Evolutionary conservation across 2,797 vertebrate species (phyloP).

Genomic region (Urocyon cinereoargenteus): DNA sequence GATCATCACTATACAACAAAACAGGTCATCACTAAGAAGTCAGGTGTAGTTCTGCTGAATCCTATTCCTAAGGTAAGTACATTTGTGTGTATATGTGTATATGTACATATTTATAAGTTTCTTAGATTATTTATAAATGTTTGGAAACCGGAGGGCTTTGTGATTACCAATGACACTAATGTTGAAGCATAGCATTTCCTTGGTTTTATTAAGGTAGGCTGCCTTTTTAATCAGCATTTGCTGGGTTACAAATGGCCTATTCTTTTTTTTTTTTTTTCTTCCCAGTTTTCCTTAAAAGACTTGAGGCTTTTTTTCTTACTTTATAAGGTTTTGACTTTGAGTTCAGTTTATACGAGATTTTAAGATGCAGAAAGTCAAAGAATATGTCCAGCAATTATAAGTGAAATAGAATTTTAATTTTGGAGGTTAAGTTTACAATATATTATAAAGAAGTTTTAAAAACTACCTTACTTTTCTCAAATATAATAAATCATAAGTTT

Average conservation of each 20-base stretch:
- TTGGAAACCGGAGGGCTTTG: conserved; percentile 21
- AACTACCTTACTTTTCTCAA: neutral
- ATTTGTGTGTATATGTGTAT: neutral
- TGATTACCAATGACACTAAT: neutral
- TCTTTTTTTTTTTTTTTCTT: neutral
- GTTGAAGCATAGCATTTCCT: neutral
- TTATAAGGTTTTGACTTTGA: conserved; percentile 38
- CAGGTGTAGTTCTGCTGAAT: conserved; percentile 95
- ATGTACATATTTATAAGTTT: neutral
- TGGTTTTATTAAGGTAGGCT: conserved; percentile 31
- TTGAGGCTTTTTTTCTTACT: neutral
- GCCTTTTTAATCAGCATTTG: conserved; percentile 17
- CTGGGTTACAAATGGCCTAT: neutral
- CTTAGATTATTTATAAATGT: conserved; percentile 12
- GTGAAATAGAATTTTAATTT: conserved; percentile 45
- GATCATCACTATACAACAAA: conserved; percentile 97
- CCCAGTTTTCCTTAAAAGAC: neutral
- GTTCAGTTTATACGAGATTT: neutral
- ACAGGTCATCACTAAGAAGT: conserved; percentile 99
- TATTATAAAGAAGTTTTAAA: neutral
- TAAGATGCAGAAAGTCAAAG: neutral
- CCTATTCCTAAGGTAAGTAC: conserved; percentile 94
- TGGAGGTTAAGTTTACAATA: neutral
- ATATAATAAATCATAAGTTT: neutral
- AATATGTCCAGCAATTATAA: neutral